A percentile compares a stretch with the other conserved stretches of the same genome.
phyloP scores from a whole-genome alignment of 2,797 vertebrate genomes.

The Sebastes cheni region DNA sequence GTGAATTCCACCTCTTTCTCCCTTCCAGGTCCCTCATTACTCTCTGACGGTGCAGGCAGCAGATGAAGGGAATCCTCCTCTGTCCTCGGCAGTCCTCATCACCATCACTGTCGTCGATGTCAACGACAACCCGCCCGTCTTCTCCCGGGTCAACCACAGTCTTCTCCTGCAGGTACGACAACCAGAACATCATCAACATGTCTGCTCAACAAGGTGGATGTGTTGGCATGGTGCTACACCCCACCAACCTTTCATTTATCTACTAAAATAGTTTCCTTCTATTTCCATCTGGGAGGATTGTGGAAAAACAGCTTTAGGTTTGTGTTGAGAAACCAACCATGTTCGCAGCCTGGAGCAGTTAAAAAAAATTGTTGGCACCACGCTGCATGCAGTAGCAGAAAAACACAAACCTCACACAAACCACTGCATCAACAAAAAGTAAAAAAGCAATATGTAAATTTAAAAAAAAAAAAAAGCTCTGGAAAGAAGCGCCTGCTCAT shows the following conservation, averaged over 20 bases:
- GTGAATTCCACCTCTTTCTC: neutral
- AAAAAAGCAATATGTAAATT: neutral
- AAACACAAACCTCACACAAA: neutral
- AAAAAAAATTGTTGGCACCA: neutral
- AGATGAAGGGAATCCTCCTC: conserved; percentile 88
- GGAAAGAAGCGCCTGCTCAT: neutral
- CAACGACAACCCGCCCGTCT: conserved; percentile 95
- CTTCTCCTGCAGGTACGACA: conserved; percentile 88
- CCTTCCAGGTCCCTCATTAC: conserved; percentile 87
- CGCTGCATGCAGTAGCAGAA: neutral
- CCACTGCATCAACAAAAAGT: neutral
- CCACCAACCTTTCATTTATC: neutral
- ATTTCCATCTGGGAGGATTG: neutral
- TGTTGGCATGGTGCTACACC: neutral
- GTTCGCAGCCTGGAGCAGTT: neutral
- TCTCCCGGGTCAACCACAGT: conserved; percentile 92
- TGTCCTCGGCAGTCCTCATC: conserved; percentile 85
- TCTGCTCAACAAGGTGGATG: neutral
- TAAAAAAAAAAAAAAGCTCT: neutral
- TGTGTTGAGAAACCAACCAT: neutral
- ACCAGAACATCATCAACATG: neutral
- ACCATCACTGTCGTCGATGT: conserved; percentile 87
- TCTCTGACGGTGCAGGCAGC: conserved; percentile 90
- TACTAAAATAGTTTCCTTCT: neutral
- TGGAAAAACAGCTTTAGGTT: neutral